These are phyloP conservation scores for Silurus glanis DNA, from an alignment of 2,113 vertebrate species.

Conservation along the genomic window DNA sequence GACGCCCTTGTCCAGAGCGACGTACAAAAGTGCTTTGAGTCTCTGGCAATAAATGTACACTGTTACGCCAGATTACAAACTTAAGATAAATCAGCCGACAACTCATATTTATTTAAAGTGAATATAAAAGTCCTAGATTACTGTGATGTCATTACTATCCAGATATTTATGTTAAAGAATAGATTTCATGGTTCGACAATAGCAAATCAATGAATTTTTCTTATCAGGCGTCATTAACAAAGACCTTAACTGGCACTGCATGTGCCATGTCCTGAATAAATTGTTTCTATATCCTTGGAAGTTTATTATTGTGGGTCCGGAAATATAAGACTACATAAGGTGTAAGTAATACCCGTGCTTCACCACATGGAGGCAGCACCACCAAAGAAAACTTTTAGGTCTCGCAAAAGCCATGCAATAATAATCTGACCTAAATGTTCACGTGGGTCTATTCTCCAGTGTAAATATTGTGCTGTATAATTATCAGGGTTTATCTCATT, in stretches of 20 bases:
- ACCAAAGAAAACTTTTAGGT: conserved; percentile 33
- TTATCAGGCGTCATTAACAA: not conserved
- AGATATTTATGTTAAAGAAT: not conserved
- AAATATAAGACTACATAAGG: not conserved
- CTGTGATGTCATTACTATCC: not conserved
- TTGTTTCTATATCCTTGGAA: not conserved
- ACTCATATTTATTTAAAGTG: too few species aligned
- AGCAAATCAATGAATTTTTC: not conserved
- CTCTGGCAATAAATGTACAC: too few species aligned
- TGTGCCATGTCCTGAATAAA: not conserved
- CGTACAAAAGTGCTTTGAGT: too few species aligned
- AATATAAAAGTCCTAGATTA: too few species aligned
- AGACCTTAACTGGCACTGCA: not conserved
- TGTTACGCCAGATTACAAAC: too few species aligned
- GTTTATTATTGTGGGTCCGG: not conserved
- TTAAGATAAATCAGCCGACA: not conserved
- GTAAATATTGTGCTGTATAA: not conserved
- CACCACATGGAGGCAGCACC: conserved; percentile 46
- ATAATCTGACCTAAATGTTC: not conserved
- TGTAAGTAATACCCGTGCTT: conserved; percentile 5
- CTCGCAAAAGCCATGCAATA: not conserved
- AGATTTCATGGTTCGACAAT: not conserved
- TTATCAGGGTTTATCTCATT: not conserved
- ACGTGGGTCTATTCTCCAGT: not conserved
- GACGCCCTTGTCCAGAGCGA: too few species aligned